Percentiles rank a stretch among this genome's conserved stretches.
These are phyloP conservation scores for Cepphus grylle DNA, from an alignment of 2,113 vertebrate genomes.

Conservation along the genomic window DNA sequence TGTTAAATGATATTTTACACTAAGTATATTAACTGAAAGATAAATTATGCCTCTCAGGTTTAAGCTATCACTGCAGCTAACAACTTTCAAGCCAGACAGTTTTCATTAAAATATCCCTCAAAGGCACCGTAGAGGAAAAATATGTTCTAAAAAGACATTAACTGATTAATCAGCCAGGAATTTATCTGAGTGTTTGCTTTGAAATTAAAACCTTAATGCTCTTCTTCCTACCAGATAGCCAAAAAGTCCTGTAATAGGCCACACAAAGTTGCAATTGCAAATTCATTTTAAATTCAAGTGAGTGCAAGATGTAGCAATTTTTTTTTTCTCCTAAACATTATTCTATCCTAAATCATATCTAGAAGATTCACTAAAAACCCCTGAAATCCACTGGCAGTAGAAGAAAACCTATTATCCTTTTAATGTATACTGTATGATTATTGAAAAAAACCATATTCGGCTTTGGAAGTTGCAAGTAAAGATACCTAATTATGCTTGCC, in stretches of 20 bases:
- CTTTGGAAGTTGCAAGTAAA: not conserved
- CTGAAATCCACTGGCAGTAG: not conserved
- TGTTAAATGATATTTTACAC: not conserved
- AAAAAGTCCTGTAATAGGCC: not conserved
- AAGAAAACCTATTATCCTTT: not conserved
- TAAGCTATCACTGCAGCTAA: not conserved
- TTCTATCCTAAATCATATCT: not conserved
- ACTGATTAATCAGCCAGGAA: not conserved
- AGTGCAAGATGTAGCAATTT: not conserved
- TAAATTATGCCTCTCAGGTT: not conserved
- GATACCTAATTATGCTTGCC: rapidly evolving
- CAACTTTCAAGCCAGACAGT: not conserved
- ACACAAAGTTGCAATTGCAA: not conserved
- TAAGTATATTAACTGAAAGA: not conserved
- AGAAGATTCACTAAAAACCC: not conserved
- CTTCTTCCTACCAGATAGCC: not conserved
- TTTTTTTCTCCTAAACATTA: not conserved
- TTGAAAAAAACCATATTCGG: not conserved
- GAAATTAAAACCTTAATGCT: conserved; percentile 18
- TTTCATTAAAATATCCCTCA: conserved; percentile 41
- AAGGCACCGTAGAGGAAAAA: not conserved
- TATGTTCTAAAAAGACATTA: not conserved
- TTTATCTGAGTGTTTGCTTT: not conserved
- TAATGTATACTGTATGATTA: not conserved
- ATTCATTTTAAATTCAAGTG: not conserved